Percentiles rank a stretch among this genome's conserved stretches.
phyloP scores from a whole-genome alignment of 64 coral and sea anemone genomes.

The Montipora cactus region DNA sequence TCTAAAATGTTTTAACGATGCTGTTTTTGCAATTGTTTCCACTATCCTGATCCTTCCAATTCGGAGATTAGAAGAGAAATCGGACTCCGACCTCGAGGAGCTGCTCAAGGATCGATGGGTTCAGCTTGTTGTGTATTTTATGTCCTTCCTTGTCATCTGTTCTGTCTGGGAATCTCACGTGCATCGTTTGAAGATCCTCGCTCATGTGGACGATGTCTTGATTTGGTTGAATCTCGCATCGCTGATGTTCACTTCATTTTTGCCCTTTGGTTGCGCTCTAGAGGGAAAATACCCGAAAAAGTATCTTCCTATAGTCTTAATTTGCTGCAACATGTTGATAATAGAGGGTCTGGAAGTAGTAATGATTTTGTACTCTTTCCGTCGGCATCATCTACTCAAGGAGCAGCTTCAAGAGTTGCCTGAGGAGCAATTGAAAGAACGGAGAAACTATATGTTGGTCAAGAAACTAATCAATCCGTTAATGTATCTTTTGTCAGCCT shows the following conservation, averaged over 20 bases:
- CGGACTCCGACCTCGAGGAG: constrained; percentile 27
- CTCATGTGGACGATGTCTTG: constrained; percentile 92
- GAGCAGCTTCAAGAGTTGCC: constrained; percentile 80
- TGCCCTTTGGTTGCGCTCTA: constrained; percentile 84
- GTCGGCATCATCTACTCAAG: constrained; percentile 68
- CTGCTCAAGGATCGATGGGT: constrained; percentile 69
- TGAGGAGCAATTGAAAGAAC: constrained; percentile 74
- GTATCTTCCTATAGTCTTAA: constrained; percentile 77
- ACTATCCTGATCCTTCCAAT: constrained; percentile 97
- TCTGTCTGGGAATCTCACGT: constrained; percentile 96
- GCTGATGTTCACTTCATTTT: constrained; percentile 91
- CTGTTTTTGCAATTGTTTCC: constrained; percentile 95
- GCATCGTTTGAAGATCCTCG: constrained; percentile 86
- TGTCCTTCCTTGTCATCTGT: constrained; percentile 91
- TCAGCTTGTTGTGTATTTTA: constrained; percentile 88
- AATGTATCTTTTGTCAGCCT: constrained; percentile 78
- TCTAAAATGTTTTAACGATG: constrained; percentile 95
- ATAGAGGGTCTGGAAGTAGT: constrained; percentile 86
- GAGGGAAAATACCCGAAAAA: constrained; percentile 79
- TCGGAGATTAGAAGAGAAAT: constrained; percentile 72
- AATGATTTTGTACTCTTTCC: constrained; percentile 89
- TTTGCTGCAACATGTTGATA: constrained; percentile 85
- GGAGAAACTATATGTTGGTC: constrained; percentile 90
- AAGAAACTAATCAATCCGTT: constrained; percentile 89
- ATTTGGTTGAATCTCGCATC: constrained; percentile 95